A percentile compares a stretch with the other conserved stretches of the same genome.
These are phyloP conservation scores for Sakesphorus luctuosus DNA, from an alignment of 2,113 vertebrate genomes.

Conservation along the genomic window DNA sequence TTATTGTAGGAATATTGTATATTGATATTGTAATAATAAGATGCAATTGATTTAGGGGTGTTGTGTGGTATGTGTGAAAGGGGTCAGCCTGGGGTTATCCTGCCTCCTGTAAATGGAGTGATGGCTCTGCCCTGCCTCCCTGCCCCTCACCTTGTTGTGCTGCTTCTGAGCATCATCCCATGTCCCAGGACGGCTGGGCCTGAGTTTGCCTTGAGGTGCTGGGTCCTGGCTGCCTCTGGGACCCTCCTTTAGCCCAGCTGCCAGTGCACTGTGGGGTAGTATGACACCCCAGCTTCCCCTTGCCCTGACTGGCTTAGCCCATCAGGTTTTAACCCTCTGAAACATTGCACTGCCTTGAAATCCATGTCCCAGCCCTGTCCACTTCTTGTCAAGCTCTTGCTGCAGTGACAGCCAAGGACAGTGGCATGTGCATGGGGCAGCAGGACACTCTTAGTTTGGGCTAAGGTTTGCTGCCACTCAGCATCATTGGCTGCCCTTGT, in stretches of 20 bases:
- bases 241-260: background rate
- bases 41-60: conserved; percentile 75
- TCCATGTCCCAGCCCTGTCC: accelerated
- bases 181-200: background rate
- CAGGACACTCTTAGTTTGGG: background rate
- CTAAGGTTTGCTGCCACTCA: background rate
- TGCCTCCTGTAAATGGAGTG: background rate
- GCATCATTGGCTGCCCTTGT: background rate
- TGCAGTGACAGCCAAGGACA: background rate
- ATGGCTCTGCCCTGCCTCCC: background rate
- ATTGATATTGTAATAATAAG: conserved; percentile 83
- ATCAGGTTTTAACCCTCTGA: background rate
- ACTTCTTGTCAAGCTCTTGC: accelerated
- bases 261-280: accelerated
- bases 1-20: conserved; percentile 84
- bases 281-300: background rate
- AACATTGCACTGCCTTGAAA: accelerated
- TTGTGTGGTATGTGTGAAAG: conserved; percentile 7
- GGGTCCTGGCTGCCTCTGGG: background rate
- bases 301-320: background rate
- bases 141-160: background rate
- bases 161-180: accelerated
- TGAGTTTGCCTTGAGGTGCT: background rate
- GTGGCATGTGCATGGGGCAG: accelerated
- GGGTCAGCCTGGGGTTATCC: conserved; percentile 66